Evolutionary conservation across 2,113 vertebrate species (phyloP), one percentile per base, ranked within the genome.

Genomic region (Malaclemys terrapin): DNA sequence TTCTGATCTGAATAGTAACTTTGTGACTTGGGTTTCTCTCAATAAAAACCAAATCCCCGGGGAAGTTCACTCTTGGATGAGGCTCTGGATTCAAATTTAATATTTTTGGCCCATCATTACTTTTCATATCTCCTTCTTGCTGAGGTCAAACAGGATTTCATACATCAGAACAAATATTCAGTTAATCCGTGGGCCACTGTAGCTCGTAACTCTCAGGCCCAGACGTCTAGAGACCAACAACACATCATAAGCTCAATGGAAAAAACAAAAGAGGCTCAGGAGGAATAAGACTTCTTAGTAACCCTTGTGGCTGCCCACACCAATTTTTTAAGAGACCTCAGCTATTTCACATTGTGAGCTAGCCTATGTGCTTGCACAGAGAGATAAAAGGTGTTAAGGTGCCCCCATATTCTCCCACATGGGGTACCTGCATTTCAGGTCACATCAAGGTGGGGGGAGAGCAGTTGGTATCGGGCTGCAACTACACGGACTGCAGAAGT

Each of bases 91-190:
- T 65, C 82, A 87, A 80, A 49, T 14, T 52, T 89, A 49, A 8
- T 0, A 3, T 2, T 72, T 17, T 84, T 1, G 14, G 75, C 56
- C 10, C 53, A 47, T 29, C 85, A 1, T 4, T 17, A 1, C 14
- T 65, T 89, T 94, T 47, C 80, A 76, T 27, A 65, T 19, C 27
- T 9, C 57, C 6, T 53, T 22, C 53, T 54, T 54, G 53, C 24
- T 0, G 0, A 27, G 62, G 10, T 90, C 76, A 53, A 35, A 1
- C 1, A 1, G 19, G 10, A 47, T 57, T 16, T 85, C 0, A 0
- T 1, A 6, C 19, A 52, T 90, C 62, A 75, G 9, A 11, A 22
- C 8, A 12, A 31, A 47, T 17, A 5, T 2, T 50, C 49, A 45
- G 4, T 3, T 22, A 35, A 27, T 25, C 31, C 35, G 6, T 82